phyloP scores from a whole-genome alignment of 2,888 invertebrate species.

The Eristalis intricaria region DNA sequence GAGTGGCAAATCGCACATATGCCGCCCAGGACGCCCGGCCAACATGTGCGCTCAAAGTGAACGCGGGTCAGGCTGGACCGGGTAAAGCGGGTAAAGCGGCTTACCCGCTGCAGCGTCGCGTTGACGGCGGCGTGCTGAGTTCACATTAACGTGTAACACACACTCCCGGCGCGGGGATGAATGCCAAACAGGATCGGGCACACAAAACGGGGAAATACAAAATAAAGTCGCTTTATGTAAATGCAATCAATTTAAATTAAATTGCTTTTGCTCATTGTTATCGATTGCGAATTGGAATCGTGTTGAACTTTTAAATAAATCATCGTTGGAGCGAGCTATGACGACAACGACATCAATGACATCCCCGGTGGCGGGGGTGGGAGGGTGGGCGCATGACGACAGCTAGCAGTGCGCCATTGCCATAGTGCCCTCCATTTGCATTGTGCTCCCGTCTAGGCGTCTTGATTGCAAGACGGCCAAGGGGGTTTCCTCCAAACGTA shows the following conservation, averaged over 20 bases:
- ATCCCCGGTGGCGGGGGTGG: neutral
- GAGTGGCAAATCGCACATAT: conserved; percentile 13
- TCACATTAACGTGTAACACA: conserved; percentile 59
- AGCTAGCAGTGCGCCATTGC: conserved; percentile 3
- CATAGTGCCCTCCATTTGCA: conserved; percentile 54
- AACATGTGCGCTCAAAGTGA: neutral
- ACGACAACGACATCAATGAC: neutral
- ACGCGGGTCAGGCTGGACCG: neutral
- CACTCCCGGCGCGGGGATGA: conserved; percentile 28
- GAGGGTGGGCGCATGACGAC: neutral
- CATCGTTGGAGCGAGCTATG: conserved; percentile 23
- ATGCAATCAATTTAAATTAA: conserved; percentile 72
- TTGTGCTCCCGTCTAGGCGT: conserved; percentile 7
- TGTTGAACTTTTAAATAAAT: conserved; percentile 71
- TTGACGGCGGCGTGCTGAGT: conserved; percentile 44
- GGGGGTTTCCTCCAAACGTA: conserved; percentile 35
- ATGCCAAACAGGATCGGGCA: conserved; percentile 57
- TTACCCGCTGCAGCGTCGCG: neutral
- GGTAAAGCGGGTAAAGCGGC: conserved; percentile 1
- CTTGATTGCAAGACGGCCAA: neutral
- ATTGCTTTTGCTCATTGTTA: conserved; percentile 71
- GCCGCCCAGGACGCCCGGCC: conserved; percentile 34
- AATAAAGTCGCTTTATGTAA: conserved; percentile 72
- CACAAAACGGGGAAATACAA: conserved; percentile 63
- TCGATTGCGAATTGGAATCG: conserved; percentile 70